Conservation (phyloP, 2,113 vertebrate species). For the Paracyprichromis sp. region DNA sequence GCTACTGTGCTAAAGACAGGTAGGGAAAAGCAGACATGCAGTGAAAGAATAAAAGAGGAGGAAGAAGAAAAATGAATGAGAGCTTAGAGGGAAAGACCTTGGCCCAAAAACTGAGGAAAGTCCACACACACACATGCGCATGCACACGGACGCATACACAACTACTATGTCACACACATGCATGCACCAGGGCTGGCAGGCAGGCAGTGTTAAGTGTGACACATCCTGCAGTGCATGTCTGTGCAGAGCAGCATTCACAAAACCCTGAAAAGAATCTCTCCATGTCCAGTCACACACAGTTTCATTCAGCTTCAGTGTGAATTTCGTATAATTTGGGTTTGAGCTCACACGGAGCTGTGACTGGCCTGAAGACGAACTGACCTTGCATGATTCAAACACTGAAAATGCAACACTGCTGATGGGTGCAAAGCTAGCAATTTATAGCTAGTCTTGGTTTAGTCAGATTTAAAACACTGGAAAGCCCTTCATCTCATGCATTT, state of each 20-base stretch:
- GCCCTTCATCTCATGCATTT: neutral
- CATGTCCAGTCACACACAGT: neutral
- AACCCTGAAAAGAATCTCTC: neutral
- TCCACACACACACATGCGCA: neutral
- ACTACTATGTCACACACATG: neutral
- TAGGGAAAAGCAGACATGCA: neutral
- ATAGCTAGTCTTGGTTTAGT: neutral
- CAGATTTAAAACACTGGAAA: neutral
- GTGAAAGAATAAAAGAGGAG: neutral
- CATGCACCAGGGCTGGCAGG: neutral
- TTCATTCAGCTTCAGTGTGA: neutral
- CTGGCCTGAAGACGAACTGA: neutral
- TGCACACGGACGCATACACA: neutral
- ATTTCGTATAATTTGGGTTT: neutral
- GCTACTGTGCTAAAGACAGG: neutral
- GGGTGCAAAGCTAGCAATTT: neutral
- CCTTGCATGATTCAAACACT: neutral
- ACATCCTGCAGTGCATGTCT: neutral
- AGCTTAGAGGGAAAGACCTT: conserved; percentile 50
- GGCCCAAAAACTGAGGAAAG: conserved; percentile 49
- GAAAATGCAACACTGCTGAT: neutral
- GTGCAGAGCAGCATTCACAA: neutral
- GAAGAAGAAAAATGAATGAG: neutral
- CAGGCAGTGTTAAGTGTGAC: neutral
- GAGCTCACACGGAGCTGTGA: neutral